These are phyloP conservation scores for Epistrophe eligans DNA, from an alignment of 2,888 invertebrate genomes.

Conservation along the genomic window DNA sequence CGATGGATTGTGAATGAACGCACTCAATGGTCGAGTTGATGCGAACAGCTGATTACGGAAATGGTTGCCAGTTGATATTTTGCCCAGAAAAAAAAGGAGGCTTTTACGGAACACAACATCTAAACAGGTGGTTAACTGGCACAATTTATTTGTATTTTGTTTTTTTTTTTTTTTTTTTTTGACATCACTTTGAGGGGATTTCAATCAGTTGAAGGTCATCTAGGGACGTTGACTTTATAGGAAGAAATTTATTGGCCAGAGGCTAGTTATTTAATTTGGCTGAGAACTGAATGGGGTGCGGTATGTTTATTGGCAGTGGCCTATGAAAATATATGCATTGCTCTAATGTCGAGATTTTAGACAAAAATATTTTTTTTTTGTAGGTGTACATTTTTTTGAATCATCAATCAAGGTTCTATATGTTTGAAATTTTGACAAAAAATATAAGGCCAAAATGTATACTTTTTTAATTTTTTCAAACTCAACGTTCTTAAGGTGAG, in stretches of 20 bases:
- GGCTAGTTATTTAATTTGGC: constrained; percentile 63
- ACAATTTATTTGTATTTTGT: constrained; percentile 21
- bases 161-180: constrained; percentile 26
- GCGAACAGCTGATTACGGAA: constrained; percentile 56
- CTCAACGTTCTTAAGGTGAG: no score
- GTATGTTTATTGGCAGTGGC: constrained; percentile 65
- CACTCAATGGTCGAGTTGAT: constrained; percentile 56
- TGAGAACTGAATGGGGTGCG: constrained; percentile 43
- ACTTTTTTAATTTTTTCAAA: no score
- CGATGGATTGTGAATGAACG: constrained; percentile 65
- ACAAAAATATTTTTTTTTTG: constrained; percentile 20
- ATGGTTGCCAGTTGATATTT: constrained; percentile 69
- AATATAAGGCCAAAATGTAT: no score
- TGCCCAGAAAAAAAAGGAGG: constrained; percentile 68
- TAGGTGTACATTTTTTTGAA: not conserved
- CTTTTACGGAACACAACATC: constrained; percentile 52
- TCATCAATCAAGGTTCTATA: no score
- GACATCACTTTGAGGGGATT: constrained; percentile 44
- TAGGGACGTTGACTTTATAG: constrained; percentile 49
- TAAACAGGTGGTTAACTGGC: constrained; percentile 65
- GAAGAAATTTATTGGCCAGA: constrained; percentile 62
- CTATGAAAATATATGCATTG: constrained; percentile 40
- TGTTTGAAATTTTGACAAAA: no score
- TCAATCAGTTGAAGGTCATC: constrained; percentile 58
- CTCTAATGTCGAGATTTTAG: not conserved